Evolutionary conservation across 2,888 invertebrate genomes (phyloP), one percentile per base, ranked within the genome.

Genomic region (Aspidiotus rigidus): DNA sequence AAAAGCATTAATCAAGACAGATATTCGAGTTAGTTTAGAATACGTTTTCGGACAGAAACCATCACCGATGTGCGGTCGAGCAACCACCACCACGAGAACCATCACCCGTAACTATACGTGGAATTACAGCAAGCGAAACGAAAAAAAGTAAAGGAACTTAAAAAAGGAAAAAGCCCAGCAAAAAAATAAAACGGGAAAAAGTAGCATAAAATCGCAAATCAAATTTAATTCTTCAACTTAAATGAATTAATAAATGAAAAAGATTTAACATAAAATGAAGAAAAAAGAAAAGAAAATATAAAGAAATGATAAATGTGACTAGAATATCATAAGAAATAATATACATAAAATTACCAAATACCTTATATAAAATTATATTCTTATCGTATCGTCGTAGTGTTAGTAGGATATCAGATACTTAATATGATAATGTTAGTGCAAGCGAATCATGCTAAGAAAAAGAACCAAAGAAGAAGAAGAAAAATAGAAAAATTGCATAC

Each of bases 131-230:
- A 13, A 28, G 59, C 28, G 59, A 11, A 59, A 59, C 17, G 39
- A 59, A 56, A 56, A 16, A 59, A 39, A 7, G 28, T 13, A 59
- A 59, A 55, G 10, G 63, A 54, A 64, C 53, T 16, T 40, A 41
- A 63, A 55, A 10, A 55, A 64, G 54, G 40, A 66, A 66, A 59
- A 57, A 17, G 55, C 41, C 28, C 42, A 55, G 42, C 16, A 64
- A 59, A 39, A 41, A 66, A 66, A 66, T 66, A 66, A 44, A 57
- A 66, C 28, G 28, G 28, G 28, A 28, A 28, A 28, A 28, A 28
- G 28, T 66, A 59, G 66, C 59, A 66, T 49, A 64, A 64, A 64
- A 66, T 66, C 66, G 66, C 66, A 66, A 66, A 66, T 66, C 66
- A 66, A 66, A 66, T 66, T 66, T 66, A 66, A 66, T 66, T 66